phyloP scores from a whole-genome alignment of 2,113 vertebrate genomes.

The Dromas ardeola region DNA sequence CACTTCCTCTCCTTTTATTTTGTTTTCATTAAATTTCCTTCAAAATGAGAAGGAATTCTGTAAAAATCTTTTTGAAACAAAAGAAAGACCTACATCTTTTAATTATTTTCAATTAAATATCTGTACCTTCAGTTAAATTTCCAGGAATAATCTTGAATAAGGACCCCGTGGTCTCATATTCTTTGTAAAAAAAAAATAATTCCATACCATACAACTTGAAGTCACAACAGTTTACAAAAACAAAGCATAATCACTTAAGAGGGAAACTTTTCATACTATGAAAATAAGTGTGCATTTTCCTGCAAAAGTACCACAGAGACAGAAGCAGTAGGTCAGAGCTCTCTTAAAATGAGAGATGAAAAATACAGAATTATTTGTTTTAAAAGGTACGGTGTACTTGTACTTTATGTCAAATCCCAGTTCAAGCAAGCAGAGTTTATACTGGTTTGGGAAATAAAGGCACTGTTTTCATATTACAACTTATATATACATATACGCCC shows the following conservation, averaged over 20 bases:
- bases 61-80: neutral
- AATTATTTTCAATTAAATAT: slow-evolving; percentile 25
- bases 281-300: neutral
- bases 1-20: neutral
- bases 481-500: no score
- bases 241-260: neutral
- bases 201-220: neutral
- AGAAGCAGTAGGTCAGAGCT: neutral
- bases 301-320: neutral
- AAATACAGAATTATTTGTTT: neutral
- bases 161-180: neutral
- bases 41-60: neutral
- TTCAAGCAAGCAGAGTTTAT: neutral
- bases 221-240: neutral
- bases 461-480: neutral
- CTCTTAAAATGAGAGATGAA: neutral
- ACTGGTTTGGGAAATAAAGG: neutral
- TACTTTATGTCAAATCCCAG: neutral
- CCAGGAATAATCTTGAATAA: slow-evolving; percentile 13
- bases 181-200: neutral
- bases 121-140: neutral
- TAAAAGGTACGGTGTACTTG: neutral
- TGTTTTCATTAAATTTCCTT: neutral
- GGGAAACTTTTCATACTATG: neutral
- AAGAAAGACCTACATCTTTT: neutral